phyloP scores from a whole-genome alignment of 2,888 invertebrate species.

The Melipona bicolor region DNA sequence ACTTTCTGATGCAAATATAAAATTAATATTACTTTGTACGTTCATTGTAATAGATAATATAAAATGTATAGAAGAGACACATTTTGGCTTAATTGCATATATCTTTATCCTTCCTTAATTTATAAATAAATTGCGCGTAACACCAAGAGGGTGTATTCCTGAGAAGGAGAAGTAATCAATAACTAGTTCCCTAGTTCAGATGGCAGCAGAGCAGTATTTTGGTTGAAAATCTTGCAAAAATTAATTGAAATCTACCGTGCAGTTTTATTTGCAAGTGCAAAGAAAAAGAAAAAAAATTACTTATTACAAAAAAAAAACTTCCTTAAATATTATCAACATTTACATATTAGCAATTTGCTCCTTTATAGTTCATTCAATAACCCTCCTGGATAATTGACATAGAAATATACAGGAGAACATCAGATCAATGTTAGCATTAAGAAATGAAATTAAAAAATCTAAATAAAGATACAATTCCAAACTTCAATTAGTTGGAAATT shows the following conservation, averaged over 20 bases:
- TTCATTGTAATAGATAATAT: slow-evolving; percentile 3
- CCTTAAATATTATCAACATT: neutral
- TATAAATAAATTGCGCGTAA: neutral
- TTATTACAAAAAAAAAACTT: neutral
- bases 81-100: neutral
- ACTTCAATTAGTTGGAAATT: slow-evolving; percentile 10
- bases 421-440: slow-evolving; percentile 3
- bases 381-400: neutral
- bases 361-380: neutral
- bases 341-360: neutral
- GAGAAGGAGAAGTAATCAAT: slow-evolving; percentile 66
- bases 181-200: slow-evolving; percentile 60
- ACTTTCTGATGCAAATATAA: slow-evolving; percentile 7
- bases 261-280: slow-evolving; percentile 2
- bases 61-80: neutral
- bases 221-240: slow-evolving; percentile 31
- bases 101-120: neutral
- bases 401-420: neutral
- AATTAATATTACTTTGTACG: slow-evolving; percentile 31
- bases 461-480: neutral
- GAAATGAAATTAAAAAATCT: neutral
- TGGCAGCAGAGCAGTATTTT: slow-evolving; percentile 68
- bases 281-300: neutral
- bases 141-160: neutral
- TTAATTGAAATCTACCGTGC: slow-evolving; percentile 1